phyloP scores from a whole-genome alignment of 2,888 invertebrate genomes.

The Bedellia somnulentella region DNA sequence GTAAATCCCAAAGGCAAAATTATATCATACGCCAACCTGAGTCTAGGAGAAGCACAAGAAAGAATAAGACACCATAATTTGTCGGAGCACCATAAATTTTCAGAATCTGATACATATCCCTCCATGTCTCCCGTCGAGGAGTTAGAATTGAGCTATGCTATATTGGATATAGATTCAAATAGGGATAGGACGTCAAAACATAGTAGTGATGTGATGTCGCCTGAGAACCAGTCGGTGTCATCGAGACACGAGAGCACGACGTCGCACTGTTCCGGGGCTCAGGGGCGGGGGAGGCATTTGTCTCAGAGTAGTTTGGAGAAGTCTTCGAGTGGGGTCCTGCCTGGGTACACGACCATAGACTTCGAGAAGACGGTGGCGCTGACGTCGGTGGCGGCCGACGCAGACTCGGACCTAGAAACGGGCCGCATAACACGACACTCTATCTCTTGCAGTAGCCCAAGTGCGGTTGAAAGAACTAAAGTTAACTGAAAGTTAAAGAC shows the following conservation, averaged over 20 bases:
- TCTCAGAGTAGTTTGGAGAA: slow-evolving; percentile 39
- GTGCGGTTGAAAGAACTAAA: slow-evolving; percentile 25
- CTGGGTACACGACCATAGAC: slow-evolving; percentile 89
- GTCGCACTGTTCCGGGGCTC: slow-evolving; percentile 24
- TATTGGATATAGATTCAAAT: slow-evolving; percentile 72
- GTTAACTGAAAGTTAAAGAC: no score
- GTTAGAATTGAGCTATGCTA: slow-evolving; percentile 71
- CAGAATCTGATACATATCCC: slow-evolving; percentile 43
- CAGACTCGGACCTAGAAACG: slow-evolving; percentile 76
- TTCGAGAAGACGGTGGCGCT: slow-evolving; percentile 92
- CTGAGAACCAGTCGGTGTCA: slow-evolving; percentile 29
- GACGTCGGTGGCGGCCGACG: slow-evolving; percentile 73
- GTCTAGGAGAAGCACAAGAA: slow-evolving; percentile 23
- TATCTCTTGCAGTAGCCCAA: slow-evolving; percentile 48
- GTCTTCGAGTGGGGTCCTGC: slow-evolving; percentile 19
- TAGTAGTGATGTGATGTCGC: slow-evolving; percentile 22
- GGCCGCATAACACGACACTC: slow-evolving; percentile 85
- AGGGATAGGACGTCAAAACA: slow-evolving; percentile 26
- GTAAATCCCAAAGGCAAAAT: slow-evolving; percentile 27
- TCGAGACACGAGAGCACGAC: slow-evolving; percentile 33
- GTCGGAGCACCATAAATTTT: slow-evolving; percentile 34
- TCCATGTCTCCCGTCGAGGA: slow-evolving; percentile 44
- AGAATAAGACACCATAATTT: slow-evolving; percentile 17
- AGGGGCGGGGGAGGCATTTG: slow-evolving; percentile 25
- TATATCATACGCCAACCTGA: slow-evolving; percentile 44